phyloP scores from a whole-genome alignment of 2,888 invertebrate genomes.

The Caenorhabditis sp. region DNA sequence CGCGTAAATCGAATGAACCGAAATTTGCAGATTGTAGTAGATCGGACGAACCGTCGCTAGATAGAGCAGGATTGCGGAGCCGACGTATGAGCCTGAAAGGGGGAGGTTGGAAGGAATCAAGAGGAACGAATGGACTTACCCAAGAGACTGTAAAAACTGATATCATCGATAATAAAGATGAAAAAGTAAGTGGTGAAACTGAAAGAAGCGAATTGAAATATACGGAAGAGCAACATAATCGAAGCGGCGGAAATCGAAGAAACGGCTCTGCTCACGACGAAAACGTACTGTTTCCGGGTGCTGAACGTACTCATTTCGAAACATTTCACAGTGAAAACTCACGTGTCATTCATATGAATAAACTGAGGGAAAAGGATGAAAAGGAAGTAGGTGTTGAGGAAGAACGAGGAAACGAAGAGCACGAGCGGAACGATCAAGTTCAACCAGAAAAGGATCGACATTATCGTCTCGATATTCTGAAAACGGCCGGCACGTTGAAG shows the following conservation, averaged over 20 bases:
- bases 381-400: constrained; percentile 16
- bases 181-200: constrained; percentile 7
- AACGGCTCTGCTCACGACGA: constrained; percentile 24
- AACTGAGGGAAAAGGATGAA: constrained; percentile 12
- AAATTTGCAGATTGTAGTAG: constrained; percentile 13
- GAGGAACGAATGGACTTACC: background rate
- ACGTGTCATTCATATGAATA: constrained; percentile 21
- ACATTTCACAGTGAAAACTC: background rate
- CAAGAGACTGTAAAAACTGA: constrained; percentile 26
- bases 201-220: background rate
- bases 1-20: constrained; percentile 3
- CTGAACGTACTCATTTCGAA: constrained; percentile 3
- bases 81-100: constrained; percentile 30
- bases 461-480: constrained; percentile 20
- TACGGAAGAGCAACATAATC: background rate
- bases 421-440: constrained; percentile 1
- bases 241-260: constrained; percentile 21
- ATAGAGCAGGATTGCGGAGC: constrained; percentile 16
- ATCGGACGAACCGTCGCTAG: constrained; percentile 27
- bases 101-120: background rate
- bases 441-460: background rate
- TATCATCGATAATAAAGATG: constrained; percentile 25
- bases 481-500: background rate
- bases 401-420: background rate
- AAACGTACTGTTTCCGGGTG: constrained; percentile 25